Percentiles rank a stretch among this genome's conserved stretches.
phyloP scores from a whole-genome alignment of 2,113 vertebrate genomes.

The Pelecanus crispus region DNA sequence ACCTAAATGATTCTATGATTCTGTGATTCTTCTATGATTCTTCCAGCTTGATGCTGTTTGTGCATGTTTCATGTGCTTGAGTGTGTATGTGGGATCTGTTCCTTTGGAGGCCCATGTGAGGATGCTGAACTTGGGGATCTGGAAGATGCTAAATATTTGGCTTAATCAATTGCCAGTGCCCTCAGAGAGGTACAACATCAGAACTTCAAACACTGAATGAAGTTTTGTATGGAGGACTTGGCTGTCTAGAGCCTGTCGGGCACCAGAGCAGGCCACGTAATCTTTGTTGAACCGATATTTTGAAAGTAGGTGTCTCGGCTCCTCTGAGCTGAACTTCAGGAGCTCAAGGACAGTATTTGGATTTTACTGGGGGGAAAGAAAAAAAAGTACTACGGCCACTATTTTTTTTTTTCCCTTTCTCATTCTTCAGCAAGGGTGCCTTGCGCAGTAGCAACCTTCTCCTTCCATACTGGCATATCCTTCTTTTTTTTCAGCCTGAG shows the following conservation, averaged over 20 bases:
- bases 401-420: neutral
- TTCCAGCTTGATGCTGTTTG: neutral
- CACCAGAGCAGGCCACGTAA: fast-evolving
- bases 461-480: neutral
- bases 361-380: neutral
- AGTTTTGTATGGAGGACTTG: neutral
- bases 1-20: too few relatives aligned
- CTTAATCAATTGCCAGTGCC: neutral
- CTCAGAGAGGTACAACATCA: neutral
- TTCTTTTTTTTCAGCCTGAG: neutral
- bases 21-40: too few relatives aligned
- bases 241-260: neutral
- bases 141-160: neutral
- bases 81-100: neutral
- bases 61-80: fast-evolving
- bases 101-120: neutral
- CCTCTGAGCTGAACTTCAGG: neutral
- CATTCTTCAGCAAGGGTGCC: neutral
- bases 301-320: neutral
- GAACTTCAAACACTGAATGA: neutral
- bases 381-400: neutral
- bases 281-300: neutral
- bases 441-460: neutral
- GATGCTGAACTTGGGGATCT: fast-evolving
- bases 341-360: neutral